Percentiles rank a stretch among this genome's conserved stretches.
Conservation (phyloP, 2,797 vertebrate genomes). For the Capromys pilorides region DNA sequence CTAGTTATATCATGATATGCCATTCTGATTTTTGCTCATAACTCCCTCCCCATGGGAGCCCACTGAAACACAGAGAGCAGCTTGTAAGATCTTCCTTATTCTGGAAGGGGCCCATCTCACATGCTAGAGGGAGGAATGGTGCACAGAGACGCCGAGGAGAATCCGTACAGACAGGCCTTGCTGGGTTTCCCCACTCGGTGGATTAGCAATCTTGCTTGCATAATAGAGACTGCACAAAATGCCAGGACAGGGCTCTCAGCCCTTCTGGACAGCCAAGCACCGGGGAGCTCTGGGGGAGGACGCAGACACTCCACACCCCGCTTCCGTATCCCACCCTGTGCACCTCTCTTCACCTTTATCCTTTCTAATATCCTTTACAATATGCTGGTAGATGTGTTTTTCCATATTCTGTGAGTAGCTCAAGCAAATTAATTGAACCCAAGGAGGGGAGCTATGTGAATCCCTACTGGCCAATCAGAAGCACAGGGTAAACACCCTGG, state of each 20-base stretch:
- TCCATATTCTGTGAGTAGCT: background rate
- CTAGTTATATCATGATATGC: background rate
- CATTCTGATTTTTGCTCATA: background rate
- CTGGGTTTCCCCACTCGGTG: background rate
- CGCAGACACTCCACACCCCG: no score
- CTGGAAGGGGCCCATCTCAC: background rate
- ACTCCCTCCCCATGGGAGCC: background rate
- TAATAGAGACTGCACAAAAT: background rate
- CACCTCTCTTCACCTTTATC: background rate
- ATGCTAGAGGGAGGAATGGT: background rate
- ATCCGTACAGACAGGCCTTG: background rate
- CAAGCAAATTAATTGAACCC: background rate
- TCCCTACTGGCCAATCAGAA: background rate
- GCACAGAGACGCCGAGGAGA: background rate
- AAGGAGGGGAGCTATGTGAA: background rate
- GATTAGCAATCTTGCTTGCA: background rate
- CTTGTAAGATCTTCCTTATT: background rate
- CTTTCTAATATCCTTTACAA: background rate
- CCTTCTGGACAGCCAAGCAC: background rate
- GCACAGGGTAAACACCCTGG: background rate
- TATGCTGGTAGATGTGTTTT: background rate
- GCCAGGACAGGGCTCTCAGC: background rate
- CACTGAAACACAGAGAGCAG: background rate
- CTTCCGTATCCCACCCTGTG: background rate
- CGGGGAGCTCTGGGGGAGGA: background rate